Evolutionary conservation across 2,113 vertebrate species (phyloP).

Genomic region (Uria aalge): DNA sequence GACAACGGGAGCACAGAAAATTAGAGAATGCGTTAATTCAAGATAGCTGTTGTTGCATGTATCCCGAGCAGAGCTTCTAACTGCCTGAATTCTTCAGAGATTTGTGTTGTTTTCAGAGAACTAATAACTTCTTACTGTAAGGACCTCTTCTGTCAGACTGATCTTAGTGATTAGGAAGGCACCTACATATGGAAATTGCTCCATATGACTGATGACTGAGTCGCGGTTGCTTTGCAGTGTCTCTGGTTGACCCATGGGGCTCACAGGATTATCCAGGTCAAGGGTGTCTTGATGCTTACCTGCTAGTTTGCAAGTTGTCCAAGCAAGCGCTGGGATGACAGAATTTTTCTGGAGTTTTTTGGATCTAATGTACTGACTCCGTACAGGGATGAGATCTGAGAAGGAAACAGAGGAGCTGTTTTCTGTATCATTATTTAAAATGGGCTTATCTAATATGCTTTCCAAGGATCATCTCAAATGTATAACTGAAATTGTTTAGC

Average conservation of each 20-base stretch:
- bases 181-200: not conserved
- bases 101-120: not conserved
- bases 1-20: not conserved
- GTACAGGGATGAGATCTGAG: not conserved
- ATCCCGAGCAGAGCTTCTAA: not conserved
- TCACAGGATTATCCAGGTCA: not conserved
- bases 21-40: not conserved
- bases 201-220: not conserved
- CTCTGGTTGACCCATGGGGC: not conserved
- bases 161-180: not conserved
- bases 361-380: not conserved
- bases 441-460: not conserved
- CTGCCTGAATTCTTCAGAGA: not conserved
- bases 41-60: not conserved
- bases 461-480: not conserved
- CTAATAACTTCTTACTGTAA: not conserved
- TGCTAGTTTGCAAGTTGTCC: not conserved
- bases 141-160: not conserved
- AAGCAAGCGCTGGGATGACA: not conserved
- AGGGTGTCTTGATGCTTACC: not conserved
- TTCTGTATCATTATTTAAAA: not conserved
- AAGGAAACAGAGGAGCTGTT: not conserved
- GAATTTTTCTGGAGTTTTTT: not conserved
- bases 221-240: rapidly evolving
- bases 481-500: not conserved